Evolutionary conservation across 2,888 invertebrate species (phyloP), one percentile per base, ranked within the genome.

Genomic region (Chromoteleia sp.): DNA sequence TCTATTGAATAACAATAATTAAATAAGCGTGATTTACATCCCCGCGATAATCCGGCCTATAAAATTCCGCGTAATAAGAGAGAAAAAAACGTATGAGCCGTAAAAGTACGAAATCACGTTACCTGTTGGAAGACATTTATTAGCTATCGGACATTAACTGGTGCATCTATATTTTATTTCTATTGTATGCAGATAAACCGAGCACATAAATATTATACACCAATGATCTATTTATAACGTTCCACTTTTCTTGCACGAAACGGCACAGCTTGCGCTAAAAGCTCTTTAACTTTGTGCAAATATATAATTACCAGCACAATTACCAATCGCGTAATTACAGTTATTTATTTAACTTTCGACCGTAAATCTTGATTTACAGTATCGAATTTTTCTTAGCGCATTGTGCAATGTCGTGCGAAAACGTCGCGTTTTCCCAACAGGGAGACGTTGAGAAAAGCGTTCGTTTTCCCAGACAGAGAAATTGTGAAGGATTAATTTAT

Each of bases 111-210:
- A 71, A 71, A 52, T 71, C 71, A 45, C 52, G 71, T 71, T 71
- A 61, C 50, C 52, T 52, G 71, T 30, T 61, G 41, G 61, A 52
- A 50, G 71, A 61, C 61, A 30, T 71, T 61, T 71, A 61, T 71
- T 71, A 71, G 61, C 71, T 17, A 71, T 58, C 52, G 30, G 61
- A 71, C 50, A 21, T 71, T 71, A 71, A 71, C 50, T 41, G 61
- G 61, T 52, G 71, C 50, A 71, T 71, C 71, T 41, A 61, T 71
- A 61, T 71, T 71, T 71, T 71, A 71, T 71, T 71, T 71, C 71
- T 52, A 71, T 71, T 71, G 71, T 71, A 71, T 71, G 61, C 41
- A 71, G 71, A 61, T 71, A 71, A 61, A 61, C 52, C 17, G 25
- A 19, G 63, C 63, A 45, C 73, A 73, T 52, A 73, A 63, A 73